Percentiles rank a stretch among this genome's conserved stretches.
Conservation (phyloP, 2,888 invertebrate genomes). For the Nezara viridula region DNA sequence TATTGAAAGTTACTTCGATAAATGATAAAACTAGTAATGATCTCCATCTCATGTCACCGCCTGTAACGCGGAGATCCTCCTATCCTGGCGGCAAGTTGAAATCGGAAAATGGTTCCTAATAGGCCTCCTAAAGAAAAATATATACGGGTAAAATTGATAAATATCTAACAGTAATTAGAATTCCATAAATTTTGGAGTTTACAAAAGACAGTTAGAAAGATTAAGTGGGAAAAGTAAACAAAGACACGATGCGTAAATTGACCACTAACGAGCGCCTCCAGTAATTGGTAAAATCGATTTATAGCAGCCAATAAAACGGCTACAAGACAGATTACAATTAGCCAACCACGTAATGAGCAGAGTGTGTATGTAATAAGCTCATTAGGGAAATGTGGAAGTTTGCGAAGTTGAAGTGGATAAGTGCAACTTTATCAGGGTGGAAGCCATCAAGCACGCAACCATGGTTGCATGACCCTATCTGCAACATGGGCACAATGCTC, state of each 20-base stretch:
- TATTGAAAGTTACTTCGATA: too few species aligned
- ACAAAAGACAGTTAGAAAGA: background rate
- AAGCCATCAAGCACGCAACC: slow-evolving; percentile 4
- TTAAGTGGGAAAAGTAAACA: background rate
- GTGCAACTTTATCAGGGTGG: slow-evolving; percentile 33
- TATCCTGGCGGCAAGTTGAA: too few species aligned
- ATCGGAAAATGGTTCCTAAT: too few species aligned
- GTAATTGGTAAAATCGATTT: background rate
- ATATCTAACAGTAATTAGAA: too few species aligned
- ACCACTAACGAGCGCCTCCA: background rate
- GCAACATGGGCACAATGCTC: slow-evolving; percentile 54
- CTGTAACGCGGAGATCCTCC: too few species aligned
- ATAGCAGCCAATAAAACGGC: background rate
- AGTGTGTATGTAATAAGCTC: slow-evolving; percentile 28
- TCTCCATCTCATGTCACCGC: too few species aligned
- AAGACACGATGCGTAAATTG: background rate
- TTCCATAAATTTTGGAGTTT: too few species aligned
- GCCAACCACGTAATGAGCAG: slow-evolving; percentile 18
- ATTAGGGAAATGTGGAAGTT: slow-evolving; percentile 28
- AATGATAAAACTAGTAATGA: too few species aligned
- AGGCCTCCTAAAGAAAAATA: too few species aligned
- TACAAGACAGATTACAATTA: slow-evolving; percentile 19
- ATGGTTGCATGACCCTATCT: slow-evolving; percentile 56
- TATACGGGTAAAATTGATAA: too few species aligned
- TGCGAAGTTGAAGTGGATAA: slow-evolving; percentile 6